phyloP scores from a whole-genome alignment of 1,140 invertebrate species.

The Ridgeia piscesae region DNA sequence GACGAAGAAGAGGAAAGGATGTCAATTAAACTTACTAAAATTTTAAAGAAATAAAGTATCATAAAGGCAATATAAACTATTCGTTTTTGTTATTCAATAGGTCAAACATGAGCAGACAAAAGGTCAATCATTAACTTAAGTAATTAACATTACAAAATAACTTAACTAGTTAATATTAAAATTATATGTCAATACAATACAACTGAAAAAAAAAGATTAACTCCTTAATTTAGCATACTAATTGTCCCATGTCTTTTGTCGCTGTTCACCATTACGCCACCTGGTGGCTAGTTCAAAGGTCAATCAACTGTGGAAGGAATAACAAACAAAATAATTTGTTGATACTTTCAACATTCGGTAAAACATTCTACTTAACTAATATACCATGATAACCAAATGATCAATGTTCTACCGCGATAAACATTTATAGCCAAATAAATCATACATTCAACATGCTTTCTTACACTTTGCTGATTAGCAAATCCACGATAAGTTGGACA shows the following conservation, averaged over 20 bases:
- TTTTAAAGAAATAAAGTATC: no score
- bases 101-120: neutral
- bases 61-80: neutral
- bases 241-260: neutral
- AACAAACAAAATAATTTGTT: neutral
- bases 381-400: no score
- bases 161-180: neutral
- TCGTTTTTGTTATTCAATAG: neutral
- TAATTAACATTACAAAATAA: no score
- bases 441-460: no score
- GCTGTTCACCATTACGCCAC: neutral
- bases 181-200: neutral
- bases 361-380: no score
- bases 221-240: no score
- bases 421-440: no score
- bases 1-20: no score
- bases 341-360: neutral
- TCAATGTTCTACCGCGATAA: no score
- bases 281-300: neutral
- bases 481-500: neutral
- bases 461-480: constrained; percentile 22
- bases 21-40: no score
- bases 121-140: neutral
- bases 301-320: neutral
- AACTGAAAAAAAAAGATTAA: no score